Evolutionary conservation across 2,797 vertebrate genomes (phyloP), one percentile per base, ranked within the genome.

Genomic region (Gadopsis bispinosus): DNA sequence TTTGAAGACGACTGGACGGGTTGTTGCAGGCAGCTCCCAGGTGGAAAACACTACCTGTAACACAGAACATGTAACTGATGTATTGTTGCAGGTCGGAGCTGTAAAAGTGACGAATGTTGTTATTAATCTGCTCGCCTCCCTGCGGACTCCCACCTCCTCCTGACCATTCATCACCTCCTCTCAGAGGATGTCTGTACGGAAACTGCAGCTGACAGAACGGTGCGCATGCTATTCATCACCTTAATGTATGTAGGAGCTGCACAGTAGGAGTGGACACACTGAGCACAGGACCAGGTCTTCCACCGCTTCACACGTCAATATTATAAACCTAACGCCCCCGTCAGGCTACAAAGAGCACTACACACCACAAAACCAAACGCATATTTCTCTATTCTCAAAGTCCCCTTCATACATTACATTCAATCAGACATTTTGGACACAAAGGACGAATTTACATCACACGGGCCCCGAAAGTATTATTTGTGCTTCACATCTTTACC

Each of bases 61-160:
- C 61, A 53, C 45, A 59, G 64, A 53, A 65, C 45, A 19, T n/a
- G 10, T 2, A 56, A 16, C 2, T 51, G 43, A 35, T 50, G 53
- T 20, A 60, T 75, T 53, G 79, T 76, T 78, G 6, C 78, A 75
- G 79, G 80, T 61, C 53, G 71, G 20, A 61, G 87, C 81, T 41
- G 80, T 89, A 83, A 85, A 86, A 50, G 61, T 89, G 89, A 90
- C 88, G 84, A 80, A 90, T 90, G 87, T 68, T 73, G 77, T 82
- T 80, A 79, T 87, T 87, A 89, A 90, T 80, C 33, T 48, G 20
- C 69, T 5, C 1, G 5, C 48, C 75, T 62, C 77, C 77, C 73
- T 6, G 67, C 1, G 61, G 50, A 56, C 81, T 51, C 67, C 69
- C 67, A 0, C 73, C 84, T 58, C 68, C 78, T 62, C 63, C 47